Percentiles rank a stretch among this genome's conserved stretches.
phyloP scores from a whole-genome alignment of 92 coral and sea anemone genomes.

The Pocillopora grandis region DNA sequence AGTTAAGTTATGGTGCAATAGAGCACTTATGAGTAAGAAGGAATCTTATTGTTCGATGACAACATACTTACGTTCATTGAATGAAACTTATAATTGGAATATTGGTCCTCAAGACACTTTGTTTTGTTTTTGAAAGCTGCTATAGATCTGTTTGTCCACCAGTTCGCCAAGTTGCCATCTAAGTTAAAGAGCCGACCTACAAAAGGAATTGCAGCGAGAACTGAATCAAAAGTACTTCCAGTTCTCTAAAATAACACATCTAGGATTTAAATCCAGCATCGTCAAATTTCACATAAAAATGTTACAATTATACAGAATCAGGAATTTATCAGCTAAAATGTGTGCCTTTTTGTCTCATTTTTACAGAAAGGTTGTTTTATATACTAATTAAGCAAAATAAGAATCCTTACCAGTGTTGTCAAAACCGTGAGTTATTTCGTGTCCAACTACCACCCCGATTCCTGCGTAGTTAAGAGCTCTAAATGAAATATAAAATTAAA shows the following conservation, averaged over 20 bases:
- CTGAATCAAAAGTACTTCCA: no score
- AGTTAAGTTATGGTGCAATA: neutral
- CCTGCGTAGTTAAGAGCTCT: slow-evolving; percentile 96
- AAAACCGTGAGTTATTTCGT: slow-evolving; percentile 97
- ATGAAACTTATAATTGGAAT: slow-evolving; percentile 63
- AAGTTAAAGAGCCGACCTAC: slow-evolving; percentile 88
- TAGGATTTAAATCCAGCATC: no score
- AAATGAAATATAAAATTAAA: neutral
- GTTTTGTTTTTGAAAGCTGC: slow-evolving; percentile 75
- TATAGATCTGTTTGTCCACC: slow-evolving; percentile 94
- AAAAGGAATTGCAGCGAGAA: neutral
- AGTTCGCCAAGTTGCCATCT: slow-evolving; percentile 78
- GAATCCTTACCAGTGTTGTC: slow-evolving; percentile 86
- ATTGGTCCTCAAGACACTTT: slow-evolving; percentile 76
- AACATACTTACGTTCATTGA: slow-evolving; percentile 69
- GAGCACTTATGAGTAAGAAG: neutral
- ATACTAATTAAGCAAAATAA: no score
- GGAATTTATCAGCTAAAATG: no score
- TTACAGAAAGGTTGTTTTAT: no score
- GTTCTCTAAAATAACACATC: no score
- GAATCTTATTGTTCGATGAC: no score
- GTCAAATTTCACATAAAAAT: no score
- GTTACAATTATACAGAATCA: no score
- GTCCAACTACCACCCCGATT: slow-evolving; percentile 96
- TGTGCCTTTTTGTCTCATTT: no score